Conservation (phyloP, 2,888 invertebrate species). For the Metellina segmentata region DNA sequence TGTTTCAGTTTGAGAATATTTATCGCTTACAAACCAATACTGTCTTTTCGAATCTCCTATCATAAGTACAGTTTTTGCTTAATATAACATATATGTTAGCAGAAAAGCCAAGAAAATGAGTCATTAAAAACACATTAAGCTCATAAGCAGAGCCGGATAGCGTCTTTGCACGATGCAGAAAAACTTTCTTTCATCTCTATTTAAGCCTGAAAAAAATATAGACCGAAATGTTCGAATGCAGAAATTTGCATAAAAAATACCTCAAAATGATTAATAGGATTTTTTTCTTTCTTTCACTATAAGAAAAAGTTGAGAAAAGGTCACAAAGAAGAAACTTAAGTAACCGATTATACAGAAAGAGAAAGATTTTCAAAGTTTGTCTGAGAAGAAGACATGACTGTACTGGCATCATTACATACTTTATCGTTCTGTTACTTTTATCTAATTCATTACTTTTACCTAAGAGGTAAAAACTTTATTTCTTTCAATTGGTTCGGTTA, state of each 20-base stretch:
- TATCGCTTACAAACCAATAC: no score
- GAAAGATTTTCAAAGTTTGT: neutral
- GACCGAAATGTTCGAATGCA: neutral
- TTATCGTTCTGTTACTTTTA: neutral
- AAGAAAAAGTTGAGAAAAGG: neutral
- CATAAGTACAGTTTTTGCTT: no score
- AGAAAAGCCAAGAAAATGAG: neutral
- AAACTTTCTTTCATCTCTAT: neutral
- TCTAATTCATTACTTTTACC: neutral
- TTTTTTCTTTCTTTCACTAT: neutral
- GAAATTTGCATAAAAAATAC: neutral
- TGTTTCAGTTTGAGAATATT: no score
- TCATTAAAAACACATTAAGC: constrained; percentile 1
- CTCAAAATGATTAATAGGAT: neutral
- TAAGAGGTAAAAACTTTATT: neutral
- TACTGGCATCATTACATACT: neutral
- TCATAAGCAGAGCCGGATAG: neutral
- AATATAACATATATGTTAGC: neutral
- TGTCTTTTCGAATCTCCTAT: no score
- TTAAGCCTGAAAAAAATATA: neutral
- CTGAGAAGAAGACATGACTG: neutral
- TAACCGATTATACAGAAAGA: neutral
- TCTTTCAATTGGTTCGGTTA: neutral
- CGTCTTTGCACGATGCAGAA: neutral
- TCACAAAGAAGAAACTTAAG: neutral